Conservation (phyloP, 2,113 vertebrate species). For the Okapia johnstoni region DNA sequence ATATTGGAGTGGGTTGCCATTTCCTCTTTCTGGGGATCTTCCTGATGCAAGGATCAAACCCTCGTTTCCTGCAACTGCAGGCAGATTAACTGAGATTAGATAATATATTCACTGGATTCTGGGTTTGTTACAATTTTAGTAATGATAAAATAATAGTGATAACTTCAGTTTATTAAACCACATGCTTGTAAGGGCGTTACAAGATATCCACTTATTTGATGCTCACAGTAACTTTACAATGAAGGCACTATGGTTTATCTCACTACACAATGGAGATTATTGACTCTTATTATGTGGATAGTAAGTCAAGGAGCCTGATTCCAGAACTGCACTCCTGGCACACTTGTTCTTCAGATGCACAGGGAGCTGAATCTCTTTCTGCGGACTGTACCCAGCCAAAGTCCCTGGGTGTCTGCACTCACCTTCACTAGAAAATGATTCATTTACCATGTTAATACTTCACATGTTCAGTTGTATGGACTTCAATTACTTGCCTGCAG, state of each 20-base stretch:
- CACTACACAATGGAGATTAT: neutral
- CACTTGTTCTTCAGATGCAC: neutral
- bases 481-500: neutral
- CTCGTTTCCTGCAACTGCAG: neutral
- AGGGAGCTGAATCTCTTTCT: neutral
- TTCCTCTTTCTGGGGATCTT: too few species aligned
- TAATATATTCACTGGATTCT: neutral
- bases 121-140: neutral
- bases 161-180: neutral
- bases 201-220: neutral
- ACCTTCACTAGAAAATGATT: neutral
- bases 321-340: neutral
- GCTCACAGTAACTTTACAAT: neutral
- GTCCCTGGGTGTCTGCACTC: neutral
- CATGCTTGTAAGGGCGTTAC: neutral
- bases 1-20: neutral
- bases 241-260: neutral
- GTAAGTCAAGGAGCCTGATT: neutral
- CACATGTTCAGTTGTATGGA: neutral
- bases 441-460: neutral
- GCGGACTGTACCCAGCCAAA: too few species aligned
- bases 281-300: neutral
- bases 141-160: neutral
- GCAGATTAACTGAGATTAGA: neutral
- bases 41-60: neutral